These are phyloP conservation scores for Astreopora myriophthalma DNA, from an alignment of 64 coral and sea anemone species.

Conservation along the genomic window DNA sequence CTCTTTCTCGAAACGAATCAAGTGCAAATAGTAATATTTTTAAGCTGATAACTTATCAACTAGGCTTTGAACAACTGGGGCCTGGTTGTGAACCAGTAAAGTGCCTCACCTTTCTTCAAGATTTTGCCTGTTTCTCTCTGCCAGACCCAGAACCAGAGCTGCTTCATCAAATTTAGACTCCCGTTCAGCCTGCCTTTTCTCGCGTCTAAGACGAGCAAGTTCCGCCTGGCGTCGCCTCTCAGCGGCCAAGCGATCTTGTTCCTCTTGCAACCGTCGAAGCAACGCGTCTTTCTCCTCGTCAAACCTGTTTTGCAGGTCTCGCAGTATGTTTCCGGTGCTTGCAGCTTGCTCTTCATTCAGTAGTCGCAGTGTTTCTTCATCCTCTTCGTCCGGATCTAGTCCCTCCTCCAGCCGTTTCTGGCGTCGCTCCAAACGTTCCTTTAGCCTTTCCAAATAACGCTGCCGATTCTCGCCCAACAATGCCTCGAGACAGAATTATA, in stretches of 20 bases:
- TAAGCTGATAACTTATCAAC: too few species aligned
- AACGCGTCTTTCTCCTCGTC: slow-evolving; percentile 92
- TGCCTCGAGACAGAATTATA: slow-evolving; percentile 23
- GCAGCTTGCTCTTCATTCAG: slow-evolving; percentile 78
- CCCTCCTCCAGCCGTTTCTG: slow-evolving; percentile 74
- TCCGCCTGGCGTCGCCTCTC: slow-evolving; percentile 85
- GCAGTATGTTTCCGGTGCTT: slow-evolving; percentile 82
- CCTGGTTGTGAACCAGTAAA: not conserved
- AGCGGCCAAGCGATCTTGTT: slow-evolving; percentile 60
- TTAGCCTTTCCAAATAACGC: slow-evolving; percentile 78
- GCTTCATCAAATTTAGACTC: slow-evolving; percentile 86
- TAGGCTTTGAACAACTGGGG: too few species aligned
- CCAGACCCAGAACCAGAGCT: slow-evolving; percentile 85
- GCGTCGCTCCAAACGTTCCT: slow-evolving; percentile 77
- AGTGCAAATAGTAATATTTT: too few species aligned
- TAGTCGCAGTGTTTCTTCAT: slow-evolving; percentile 77
- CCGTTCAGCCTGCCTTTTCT: slow-evolving; percentile 81
- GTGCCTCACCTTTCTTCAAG: slow-evolving; percentile 80
- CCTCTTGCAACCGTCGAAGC: slow-evolving; percentile 81
- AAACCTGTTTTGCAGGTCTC: slow-evolving; percentile 95
- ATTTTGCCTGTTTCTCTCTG: slow-evolving; percentile 87
- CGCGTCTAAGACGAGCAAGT: slow-evolving; percentile 72
- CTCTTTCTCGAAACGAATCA: too few species aligned
- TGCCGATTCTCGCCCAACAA: slow-evolving; percentile 95
- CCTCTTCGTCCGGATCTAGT: slow-evolving; percentile 85